Base-by-base conservation (phyloP, 2,113 vertebrate species). In the Embiotoca jacksoni region DNA sequence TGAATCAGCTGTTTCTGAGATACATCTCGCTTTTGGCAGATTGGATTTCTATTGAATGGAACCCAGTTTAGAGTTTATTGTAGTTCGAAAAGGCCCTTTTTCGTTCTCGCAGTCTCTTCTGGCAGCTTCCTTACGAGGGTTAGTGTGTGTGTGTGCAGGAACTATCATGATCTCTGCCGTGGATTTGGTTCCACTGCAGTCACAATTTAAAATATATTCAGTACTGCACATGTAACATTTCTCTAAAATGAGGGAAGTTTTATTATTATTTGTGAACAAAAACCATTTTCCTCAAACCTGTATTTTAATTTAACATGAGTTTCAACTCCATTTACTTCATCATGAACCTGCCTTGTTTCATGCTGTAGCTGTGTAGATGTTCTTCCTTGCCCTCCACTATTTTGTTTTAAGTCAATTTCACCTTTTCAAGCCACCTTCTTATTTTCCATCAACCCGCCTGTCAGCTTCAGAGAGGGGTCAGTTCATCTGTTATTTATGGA, bases 81-180 rank as follows among this genome's bases (percentile, higher is more conserved):
- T 37, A 33, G 55, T 60, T 61, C 5, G 32, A 68, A 71, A 72
- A 47, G 10, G 23, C 23, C 31, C 35, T 41, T 59, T 65, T 56
- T 62, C 8, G 57, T 57, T 68, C 37, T 53, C 31, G 32, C 9
- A 30, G 50, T 73, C 75, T 72, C 53, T 46, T 72, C 35, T 65
- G 37, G 36, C 65, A 64, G 36, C 59, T 74, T 75, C 59, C 44
- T 57, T 41, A 49, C 41, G 75, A 82, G 71, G 72, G 54, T 49
- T 15, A n/a, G 35, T 47, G 39, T 7, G 50, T 11, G 7, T 52
- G 30, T 31, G 36, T 73, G 71, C n/a, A 55, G 32, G 47, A 50
- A 60, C 76, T 7, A 52, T 64, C 64, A 44, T 59, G 9, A 77
- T 23, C 46, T 59, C 56, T 57, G 50, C 39, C 36, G 58, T 56